These are phyloP conservation scores for Antechinus stuartii DNA, from an alignment of 2,113 vertebrate genomes.

Conservation along the genomic window DNA sequence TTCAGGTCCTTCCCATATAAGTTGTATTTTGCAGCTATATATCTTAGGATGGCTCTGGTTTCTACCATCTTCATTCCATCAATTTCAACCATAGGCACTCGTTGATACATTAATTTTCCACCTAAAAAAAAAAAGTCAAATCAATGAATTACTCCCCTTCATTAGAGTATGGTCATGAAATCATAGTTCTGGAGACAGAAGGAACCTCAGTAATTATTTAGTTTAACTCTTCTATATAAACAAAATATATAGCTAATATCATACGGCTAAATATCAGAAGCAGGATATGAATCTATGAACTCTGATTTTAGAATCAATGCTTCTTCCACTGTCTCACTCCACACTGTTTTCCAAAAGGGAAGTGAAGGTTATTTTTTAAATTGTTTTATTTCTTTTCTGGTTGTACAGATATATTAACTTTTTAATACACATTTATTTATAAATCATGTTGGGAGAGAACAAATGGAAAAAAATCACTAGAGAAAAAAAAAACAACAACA, in stretches of 20 bases:
- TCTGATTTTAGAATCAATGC: not conserved
- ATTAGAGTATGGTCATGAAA: not conserved
- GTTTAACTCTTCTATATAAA: not conserved
- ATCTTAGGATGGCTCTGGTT: constrained; percentile 88
- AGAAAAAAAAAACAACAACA: too few relatives aligned
- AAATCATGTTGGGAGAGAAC: too few relatives aligned
- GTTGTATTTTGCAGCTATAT: constrained; percentile 84
- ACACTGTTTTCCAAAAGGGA: fast-evolving
- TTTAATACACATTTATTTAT: too few relatives aligned
- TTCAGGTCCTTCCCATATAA: constrained; percentile 87
- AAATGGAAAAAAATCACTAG: too few relatives aligned
- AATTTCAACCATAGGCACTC: constrained; percentile 85
- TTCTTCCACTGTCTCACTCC: not conserved
- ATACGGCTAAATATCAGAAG: not conserved
- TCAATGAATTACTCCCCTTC: not conserved
- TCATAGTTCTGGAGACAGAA: not conserved
- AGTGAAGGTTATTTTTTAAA: too few relatives aligned
- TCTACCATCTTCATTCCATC: constrained; percentile 90
- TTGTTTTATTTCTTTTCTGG: too few relatives aligned
- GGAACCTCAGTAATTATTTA: not conserved
- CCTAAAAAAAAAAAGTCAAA: constrained; percentile 53
- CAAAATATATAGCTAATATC: too few relatives aligned
- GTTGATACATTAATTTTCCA: constrained; percentile 83
- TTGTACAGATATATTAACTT: too few relatives aligned
- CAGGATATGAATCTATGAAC: not conserved